A percentile compares a stretch with the other conserved stretches of the same genome.
Conservation (phyloP, 2,797 vertebrate genomes). For the Diceros bicornis region DNA sequence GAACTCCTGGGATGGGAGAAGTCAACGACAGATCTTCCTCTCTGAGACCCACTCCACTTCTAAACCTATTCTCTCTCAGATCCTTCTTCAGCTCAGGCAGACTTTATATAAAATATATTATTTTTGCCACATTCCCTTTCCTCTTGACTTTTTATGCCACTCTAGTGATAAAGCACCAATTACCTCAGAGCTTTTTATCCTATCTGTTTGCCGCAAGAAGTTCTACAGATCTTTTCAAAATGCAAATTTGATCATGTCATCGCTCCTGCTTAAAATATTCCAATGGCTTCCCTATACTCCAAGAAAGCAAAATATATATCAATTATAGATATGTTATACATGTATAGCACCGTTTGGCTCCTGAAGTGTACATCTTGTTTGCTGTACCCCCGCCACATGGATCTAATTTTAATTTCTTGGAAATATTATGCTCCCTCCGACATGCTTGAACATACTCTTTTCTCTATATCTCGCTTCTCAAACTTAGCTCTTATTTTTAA, state of each 20-base stretch:
- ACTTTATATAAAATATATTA: not conserved
- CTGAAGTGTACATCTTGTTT: not conserved
- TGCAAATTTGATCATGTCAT: conserved; percentile 17
- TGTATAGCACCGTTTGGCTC: not conserved
- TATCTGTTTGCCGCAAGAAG: not conserved
- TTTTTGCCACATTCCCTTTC: not conserved
- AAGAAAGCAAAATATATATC: not conserved
- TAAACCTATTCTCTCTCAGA: not conserved
- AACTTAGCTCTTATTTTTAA: not conserved
- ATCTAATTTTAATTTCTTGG: not conserved
- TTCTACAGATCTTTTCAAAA: not conserved
- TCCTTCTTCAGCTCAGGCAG: not conserved
- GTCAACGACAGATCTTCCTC: not conserved
- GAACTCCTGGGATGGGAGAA: not conserved
- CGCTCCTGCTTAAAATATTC: not conserved
- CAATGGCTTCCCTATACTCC: not conserved
- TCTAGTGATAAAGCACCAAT: not conserved
- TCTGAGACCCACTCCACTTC: not conserved
- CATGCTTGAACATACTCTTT: not conserved
- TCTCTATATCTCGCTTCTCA: not conserved
- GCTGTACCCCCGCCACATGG: not conserved
- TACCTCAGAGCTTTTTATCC: not conserved
- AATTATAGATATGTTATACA: not conserved
- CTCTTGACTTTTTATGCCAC: not conserved
- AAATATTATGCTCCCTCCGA: not conserved